These are phyloP conservation scores for Tachuris rubrigastra DNA, from an alignment of 2,113 vertebrate genomes.

Conservation along the genomic window DNA sequence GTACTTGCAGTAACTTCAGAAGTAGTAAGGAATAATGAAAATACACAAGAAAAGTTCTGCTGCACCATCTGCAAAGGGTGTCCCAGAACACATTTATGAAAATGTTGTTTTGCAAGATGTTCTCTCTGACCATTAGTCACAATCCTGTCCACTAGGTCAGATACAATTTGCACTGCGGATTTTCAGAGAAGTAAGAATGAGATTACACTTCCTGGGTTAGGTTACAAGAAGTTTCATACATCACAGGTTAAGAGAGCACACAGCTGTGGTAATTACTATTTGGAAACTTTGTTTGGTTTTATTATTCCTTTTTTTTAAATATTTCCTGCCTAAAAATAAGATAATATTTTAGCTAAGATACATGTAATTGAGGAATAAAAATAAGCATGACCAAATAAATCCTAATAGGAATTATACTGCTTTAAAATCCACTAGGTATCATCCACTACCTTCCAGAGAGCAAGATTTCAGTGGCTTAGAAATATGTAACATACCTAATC, in stretches of 20 bases:
- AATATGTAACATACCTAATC: constrained; percentile 81
- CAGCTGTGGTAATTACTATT: neutral
- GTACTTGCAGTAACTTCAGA: neutral
- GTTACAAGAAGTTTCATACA: neutral
- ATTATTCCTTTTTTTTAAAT: neutral
- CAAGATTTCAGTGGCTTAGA: neutral
- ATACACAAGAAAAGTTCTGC: neutral
- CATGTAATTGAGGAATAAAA: neutral
- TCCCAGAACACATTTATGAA: neutral
- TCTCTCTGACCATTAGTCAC: neutral
- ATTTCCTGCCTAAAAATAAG: neutral
- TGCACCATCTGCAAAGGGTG: neutral
- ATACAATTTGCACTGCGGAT: neutral
- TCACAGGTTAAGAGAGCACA: neutral
- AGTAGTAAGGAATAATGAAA: neutral
- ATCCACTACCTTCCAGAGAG: neutral
- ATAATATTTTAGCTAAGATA: neutral
- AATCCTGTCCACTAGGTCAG: neutral
- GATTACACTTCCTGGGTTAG: neutral
- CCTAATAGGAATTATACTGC: neutral
- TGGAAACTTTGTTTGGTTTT: neutral
- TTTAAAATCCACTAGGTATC: neutral
- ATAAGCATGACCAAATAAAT: neutral
- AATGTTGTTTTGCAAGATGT: neutral
- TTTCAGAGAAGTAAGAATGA: neutral